These are phyloP conservation scores for Daphoenositta chrysoptera DNA, from an alignment of 2,113 vertebrate species.

Conservation along the genomic window DNA sequence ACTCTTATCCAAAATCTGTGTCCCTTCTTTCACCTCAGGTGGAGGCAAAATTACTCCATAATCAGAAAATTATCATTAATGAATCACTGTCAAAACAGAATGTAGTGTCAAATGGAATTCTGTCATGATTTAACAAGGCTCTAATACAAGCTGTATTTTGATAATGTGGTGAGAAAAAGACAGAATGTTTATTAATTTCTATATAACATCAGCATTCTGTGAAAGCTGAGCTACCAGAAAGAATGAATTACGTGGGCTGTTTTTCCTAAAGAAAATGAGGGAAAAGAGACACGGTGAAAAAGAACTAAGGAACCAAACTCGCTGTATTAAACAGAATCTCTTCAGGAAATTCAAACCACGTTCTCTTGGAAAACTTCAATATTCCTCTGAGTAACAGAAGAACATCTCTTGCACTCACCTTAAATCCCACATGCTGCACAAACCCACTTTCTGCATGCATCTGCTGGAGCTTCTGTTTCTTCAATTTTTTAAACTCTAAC, in stretches of 20 bases:
- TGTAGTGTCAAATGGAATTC: background rate
- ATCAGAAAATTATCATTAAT: background rate
- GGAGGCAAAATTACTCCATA: background rate
- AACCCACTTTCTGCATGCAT: constrained; percentile 86
- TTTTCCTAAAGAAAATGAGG: background rate
- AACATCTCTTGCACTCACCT: constrained; percentile 75
- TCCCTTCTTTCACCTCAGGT: background rate
- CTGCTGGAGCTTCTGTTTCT: constrained; percentile 90
- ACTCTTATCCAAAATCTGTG: background rate
- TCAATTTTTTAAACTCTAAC: constrained; percentile 91
- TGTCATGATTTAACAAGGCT: background rate
- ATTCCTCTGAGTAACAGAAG: background rate
- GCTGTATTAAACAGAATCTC: background rate
- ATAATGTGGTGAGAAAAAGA: background rate
- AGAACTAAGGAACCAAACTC: background rate
- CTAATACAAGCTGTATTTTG: background rate
- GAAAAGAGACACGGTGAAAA: background rate
- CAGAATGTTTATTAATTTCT: background rate
- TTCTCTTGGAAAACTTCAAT: background rate
- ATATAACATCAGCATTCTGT: background rate
- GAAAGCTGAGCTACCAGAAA: background rate
- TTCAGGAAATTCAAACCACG: background rate
- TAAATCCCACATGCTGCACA: constrained; percentile 88
- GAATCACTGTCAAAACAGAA: background rate
- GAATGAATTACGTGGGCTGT: background rate